Base-by-base conservation (phyloP, 1,140 invertebrate genomes). In the Neodiprion lecontei region DNA sequence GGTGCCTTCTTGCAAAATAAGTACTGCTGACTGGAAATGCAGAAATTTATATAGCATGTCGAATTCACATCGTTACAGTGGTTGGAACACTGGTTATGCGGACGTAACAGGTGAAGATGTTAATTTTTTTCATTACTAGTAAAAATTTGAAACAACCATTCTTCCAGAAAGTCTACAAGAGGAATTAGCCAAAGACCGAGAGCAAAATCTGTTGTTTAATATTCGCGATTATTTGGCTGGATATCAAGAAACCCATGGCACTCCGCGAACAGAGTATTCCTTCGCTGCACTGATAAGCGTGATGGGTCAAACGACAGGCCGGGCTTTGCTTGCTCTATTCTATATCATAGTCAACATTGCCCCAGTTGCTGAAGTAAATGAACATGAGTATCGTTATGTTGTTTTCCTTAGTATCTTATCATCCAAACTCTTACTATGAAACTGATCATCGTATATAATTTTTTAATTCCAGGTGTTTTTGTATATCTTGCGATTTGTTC, bases 391-490 rank as follows among this genome's bases (percentile, higher is more conserved):
- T 40, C 28, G 5, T 40, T 40, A 40, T 40, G 5, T 40, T 40
- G 1, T 21, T 66, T 28, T 28, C 69, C 11, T 67, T 28, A 28
- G n/a, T n/a, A 69, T 48, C 61, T 72, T 69, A 5, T 48, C 67
- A 71, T 69, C 69, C 71, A 28, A 1, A 69, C n/a, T 65, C 68
- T 49, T 67, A n/a, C 70, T 12, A n/a, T 61, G 61, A 74, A 4
- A 61, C 73, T 11, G 12, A 69, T 23, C 28, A 69, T 23, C 47
- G 69, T 28, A 48, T 72, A 72, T 48, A 48, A 65, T 69, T 66
- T n/a, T 3, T 40, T 75, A 75, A 50, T 86, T 84, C 21, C 74
- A 88, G 86, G 83, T 87, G 71, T 81, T 86, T 69, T 75, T 87
- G n/a, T 82, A 83, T 73, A 77, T 85, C 17, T 17, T 86, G 72